These are phyloP conservation scores for Rhabdornis inornatus DNA, from an alignment of 2,113 vertebrate genomes.

Conservation along the genomic window DNA sequence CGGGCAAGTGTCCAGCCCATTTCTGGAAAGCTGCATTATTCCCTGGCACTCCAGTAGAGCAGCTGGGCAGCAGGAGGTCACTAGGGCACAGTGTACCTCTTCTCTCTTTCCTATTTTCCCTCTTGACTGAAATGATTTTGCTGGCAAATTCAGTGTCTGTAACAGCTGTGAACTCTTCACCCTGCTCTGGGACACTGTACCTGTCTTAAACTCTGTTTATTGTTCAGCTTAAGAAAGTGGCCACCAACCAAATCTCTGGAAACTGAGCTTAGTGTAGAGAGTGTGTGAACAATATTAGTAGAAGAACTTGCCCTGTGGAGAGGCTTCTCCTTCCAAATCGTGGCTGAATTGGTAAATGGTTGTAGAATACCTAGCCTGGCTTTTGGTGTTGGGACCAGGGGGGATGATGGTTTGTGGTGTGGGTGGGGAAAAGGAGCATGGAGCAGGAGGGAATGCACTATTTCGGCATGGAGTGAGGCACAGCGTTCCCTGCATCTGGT, in stretches of 20 bases:
- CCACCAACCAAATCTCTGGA: not conserved
- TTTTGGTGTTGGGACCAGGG: not conserved
- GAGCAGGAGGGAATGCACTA: not conserved
- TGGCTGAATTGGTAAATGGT: not conserved
- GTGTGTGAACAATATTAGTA: not conserved
- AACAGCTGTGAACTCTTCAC: conserved; percentile 36
- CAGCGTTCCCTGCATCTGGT: not conserved
- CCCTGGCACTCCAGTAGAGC: not conserved
- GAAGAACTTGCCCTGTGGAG: not conserved
- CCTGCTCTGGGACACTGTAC: not conserved
- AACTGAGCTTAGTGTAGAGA: not conserved
- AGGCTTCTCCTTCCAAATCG: not conserved
- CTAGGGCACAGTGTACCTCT: not conserved
- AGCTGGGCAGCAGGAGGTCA: not conserved
- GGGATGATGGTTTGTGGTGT: not conserved
- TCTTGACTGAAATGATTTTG: conserved; percentile 35
- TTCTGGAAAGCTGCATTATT: conserved; percentile 11
- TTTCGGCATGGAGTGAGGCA: not conserved
- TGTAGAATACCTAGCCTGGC: not conserved
- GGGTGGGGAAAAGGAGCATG: not conserved
- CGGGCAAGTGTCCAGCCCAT: not conserved
- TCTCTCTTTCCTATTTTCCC: not conserved
- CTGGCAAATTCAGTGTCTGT: conserved; percentile 13
- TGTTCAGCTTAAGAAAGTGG: conserved; percentile 14
- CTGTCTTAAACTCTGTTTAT: conserved; percentile 17